Percentiles rank a stretch among this genome's conserved stretches.
Conservation (phyloP, 2,797 vertebrate species). For the Echiichthys vipera region DNA sequence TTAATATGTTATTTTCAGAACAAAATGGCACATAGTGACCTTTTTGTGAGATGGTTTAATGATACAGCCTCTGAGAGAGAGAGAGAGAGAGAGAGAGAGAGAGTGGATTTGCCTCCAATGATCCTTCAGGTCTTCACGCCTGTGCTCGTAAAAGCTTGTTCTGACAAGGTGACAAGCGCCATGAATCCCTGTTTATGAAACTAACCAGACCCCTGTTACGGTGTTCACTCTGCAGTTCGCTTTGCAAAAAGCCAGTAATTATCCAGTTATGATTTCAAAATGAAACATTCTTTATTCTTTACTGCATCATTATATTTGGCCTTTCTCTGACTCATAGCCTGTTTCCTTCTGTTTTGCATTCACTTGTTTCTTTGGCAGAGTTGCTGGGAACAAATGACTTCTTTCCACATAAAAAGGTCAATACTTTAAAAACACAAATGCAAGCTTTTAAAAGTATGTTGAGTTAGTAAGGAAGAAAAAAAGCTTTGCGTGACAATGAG, state of each 20-base stretch:
- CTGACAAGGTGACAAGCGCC: background rate
- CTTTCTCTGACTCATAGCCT: constrained; percentile 11
- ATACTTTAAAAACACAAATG: background rate
- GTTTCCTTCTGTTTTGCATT: constrained; percentile 12
- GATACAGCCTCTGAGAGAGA: background rate
- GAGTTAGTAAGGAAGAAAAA: background rate
- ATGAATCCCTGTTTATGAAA: constrained; percentile 24
- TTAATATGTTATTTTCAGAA: background rate
- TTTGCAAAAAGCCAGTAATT: background rate
- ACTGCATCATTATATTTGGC: constrained; percentile 37
- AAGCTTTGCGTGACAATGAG: background rate
- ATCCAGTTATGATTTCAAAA: constrained; percentile 17
- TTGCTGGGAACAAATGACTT: constrained; percentile 8
- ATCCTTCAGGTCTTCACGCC: background rate
- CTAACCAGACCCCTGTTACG: background rate
- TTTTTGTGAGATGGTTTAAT: constrained; percentile 10
- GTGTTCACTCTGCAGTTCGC: background rate
- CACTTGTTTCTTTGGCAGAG: constrained; percentile 6
- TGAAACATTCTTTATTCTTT: constrained; percentile 1
- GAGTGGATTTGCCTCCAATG: background rate
- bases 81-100: background rate
- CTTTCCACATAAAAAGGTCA: constrained; percentile 44
- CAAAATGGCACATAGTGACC: constrained; percentile 8
- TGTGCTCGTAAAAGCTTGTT: constrained; percentile 20
- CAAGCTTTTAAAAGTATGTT: constrained; percentile 28